phyloP scores from a whole-genome alignment of 2,113 vertebrate species.

The Pseudopipra pipra region DNA sequence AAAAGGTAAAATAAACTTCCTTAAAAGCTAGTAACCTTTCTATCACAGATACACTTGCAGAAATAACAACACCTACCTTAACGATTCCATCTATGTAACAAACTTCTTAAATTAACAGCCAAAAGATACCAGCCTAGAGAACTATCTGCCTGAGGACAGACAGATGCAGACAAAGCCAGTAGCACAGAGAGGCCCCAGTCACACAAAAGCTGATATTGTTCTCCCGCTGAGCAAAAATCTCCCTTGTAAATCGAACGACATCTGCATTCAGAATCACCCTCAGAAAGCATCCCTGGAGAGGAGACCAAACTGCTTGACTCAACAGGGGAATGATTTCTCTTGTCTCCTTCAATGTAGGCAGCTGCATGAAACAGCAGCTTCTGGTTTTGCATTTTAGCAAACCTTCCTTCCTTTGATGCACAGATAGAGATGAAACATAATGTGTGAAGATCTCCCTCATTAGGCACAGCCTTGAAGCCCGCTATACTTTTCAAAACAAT shows the following conservation, averaged over 20 bases:
- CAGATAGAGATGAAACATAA: neutral
- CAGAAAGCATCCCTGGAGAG: conserved; percentile 23
- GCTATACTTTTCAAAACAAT: neutral
- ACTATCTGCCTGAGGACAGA: neutral
- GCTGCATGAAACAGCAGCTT: neutral
- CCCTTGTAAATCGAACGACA: conserved; percentile 69
- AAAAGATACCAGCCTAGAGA: neutral
- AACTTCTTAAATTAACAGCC: neutral
- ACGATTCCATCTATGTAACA: neutral
- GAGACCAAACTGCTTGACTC: conserved; percentile 7
- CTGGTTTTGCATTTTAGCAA: neutral
- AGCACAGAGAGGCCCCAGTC: conserved; percentile 32
- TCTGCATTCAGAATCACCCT: conserved; percentile 70
- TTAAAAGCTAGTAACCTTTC: neutral
- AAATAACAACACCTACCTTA: conserved; percentile 52
- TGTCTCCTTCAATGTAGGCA: neutral
- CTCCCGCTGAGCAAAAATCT: conserved; percentile 51
- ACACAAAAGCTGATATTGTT: conserved; percentile 79
- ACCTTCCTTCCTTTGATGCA: neutral
- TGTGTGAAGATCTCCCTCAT: neutral
- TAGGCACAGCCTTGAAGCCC: neutral
- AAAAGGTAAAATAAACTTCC: neutral
- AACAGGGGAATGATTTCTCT: neutral
- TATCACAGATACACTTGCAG: neutral
- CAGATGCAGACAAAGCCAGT: conserved; percentile 39